A percentile compares a stretch with the other conserved stretches of the same genome.
phyloP scores from a whole-genome alignment of 2,113 vertebrate species.

The Malurus alboscapulatus region DNA sequence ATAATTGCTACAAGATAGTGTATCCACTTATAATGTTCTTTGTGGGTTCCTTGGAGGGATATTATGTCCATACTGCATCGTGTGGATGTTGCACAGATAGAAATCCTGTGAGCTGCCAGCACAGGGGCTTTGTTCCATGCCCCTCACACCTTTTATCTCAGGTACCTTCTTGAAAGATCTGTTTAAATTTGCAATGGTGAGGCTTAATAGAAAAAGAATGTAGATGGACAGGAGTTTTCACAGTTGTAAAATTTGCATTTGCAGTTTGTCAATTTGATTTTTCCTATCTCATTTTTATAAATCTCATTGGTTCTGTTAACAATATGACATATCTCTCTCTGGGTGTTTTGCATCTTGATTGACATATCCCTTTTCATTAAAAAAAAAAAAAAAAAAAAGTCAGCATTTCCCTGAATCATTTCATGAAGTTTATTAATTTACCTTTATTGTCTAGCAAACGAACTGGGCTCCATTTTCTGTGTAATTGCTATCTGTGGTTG shows the following conservation, averaged over 20 bases:
- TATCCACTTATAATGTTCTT: not conserved
- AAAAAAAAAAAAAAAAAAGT: not conserved
- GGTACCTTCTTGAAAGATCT: not conserved
- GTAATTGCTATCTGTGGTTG: not conserved
- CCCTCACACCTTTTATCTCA: not conserved
- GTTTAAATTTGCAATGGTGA: not conserved
- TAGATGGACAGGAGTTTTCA: not conserved
- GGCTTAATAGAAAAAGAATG: not conserved
- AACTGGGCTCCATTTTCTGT: not conserved
- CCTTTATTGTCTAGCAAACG: not conserved
- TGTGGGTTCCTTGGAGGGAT: not conserved
- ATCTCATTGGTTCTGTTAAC: not conserved
- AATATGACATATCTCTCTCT: not conserved
- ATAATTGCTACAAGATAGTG: not conserved
- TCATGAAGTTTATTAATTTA: not conserved
- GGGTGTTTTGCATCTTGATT: not conserved
- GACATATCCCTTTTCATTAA: not conserved
- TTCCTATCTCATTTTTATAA: not conserved
- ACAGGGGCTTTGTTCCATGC: not conserved
- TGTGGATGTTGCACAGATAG: not conserved
- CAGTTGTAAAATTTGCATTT: not conserved
- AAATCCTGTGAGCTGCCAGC: not conserved
- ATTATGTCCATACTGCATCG: not conserved
- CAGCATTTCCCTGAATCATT: not conserved
- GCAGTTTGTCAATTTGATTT: not conserved